phyloP scores from a whole-genome alignment of 2,888 invertebrate genomes.

The Vesta saturnalis region DNA sequence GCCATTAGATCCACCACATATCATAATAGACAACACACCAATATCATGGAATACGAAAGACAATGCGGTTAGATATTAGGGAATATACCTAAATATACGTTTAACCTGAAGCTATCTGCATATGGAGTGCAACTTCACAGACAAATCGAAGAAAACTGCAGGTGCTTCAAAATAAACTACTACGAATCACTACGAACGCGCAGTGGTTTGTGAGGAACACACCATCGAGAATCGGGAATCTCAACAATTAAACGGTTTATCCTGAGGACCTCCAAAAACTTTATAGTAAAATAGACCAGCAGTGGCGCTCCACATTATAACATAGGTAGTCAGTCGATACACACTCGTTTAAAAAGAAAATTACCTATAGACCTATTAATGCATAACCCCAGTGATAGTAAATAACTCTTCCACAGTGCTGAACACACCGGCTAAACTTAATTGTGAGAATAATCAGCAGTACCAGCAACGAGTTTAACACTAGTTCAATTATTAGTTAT shows the following conservation, averaged over 20 bases:
- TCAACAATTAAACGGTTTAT: too few relatives aligned
- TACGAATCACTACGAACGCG: neutral
- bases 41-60: neutral
- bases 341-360: too few relatives aligned
- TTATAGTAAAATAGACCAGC: too few relatives aligned
- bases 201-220: neutral
- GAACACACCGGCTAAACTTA: neutral
- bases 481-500: neutral
- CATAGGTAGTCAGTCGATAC: too few relatives aligned
- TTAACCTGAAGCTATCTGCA: too few relatives aligned
- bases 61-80: neutral
- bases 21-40: neutral
- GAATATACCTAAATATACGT: too few relatives aligned
- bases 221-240: too few relatives aligned
- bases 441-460: neutral
- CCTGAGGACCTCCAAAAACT: too few relatives aligned
- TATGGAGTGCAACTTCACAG: too few relatives aligned
- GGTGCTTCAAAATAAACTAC: too few relatives aligned
- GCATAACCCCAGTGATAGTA: neutral
- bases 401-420: neutral
- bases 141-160: too few relatives aligned
- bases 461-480: neutral
- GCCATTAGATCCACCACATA: neutral
- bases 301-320: too few relatives aligned
- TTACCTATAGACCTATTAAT: neutral